Conservation (phyloP, 2,888 invertebrate genomes). For the Helobdella robusta region DNA sequence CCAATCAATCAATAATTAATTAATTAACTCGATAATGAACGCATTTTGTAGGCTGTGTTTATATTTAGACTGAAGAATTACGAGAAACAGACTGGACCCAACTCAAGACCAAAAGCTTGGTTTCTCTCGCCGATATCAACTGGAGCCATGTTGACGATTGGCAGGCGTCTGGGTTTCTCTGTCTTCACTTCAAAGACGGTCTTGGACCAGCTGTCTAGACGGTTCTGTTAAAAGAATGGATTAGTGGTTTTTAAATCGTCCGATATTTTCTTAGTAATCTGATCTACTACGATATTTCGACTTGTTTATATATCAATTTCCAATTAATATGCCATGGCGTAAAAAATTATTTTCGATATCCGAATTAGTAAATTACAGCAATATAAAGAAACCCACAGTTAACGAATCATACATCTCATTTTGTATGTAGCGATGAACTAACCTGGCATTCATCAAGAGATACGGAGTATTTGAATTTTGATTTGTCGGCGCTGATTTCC, state of each 20-base stretch:
- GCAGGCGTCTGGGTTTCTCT: conserved; percentile 69
- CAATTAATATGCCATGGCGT: too few relatives aligned
- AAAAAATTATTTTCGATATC: too few relatives aligned
- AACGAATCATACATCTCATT: too few relatives aligned
- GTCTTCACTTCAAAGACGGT: conserved; percentile 68
- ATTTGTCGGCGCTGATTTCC: conserved; percentile 29
- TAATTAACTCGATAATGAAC: conserved; percentile 2
- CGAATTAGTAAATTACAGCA: too few relatives aligned
- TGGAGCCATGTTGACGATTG: conserved; percentile 70
- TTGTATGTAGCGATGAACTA: conserved; percentile 3
- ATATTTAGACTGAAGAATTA: conserved; percentile 24
- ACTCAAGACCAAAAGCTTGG: conserved; percentile 72
- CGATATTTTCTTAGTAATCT: too few relatives aligned
- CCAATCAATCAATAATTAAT: not conserved
- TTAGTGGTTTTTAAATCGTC: too few relatives aligned
- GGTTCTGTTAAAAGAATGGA: conserved; percentile 36
- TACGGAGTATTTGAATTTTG: conserved; percentile 32
- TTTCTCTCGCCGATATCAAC: conserved; percentile 65
- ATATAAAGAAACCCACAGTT: too few relatives aligned
- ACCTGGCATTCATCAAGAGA: conserved; percentile 35
- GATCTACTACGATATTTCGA: too few relatives aligned
- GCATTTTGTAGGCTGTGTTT: too few relatives aligned
- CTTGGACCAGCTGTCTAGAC: conserved; percentile 62
- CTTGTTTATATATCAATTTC: too few relatives aligned
- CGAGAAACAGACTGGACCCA: conserved; percentile 74